A percentile compares a stretch with the other conserved stretches of the same genome.
These are phyloP conservation scores for Daptonema setosum DNA, from an alignment of 2,888 invertebrate genomes.

Conservation along the genomic window DNA sequence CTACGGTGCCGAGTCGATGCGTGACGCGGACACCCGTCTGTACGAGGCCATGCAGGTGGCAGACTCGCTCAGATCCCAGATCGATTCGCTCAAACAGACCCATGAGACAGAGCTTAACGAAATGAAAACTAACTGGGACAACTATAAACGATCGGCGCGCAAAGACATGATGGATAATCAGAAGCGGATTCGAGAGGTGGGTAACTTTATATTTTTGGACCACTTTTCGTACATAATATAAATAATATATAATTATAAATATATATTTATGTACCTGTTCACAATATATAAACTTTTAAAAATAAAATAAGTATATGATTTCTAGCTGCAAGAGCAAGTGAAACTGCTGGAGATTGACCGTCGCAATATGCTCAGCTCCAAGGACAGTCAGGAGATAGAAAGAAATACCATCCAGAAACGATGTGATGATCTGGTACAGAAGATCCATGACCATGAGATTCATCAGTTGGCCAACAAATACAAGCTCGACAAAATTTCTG, in stretches of 20 bases:
- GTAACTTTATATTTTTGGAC: not conserved
- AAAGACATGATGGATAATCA: slow-evolving; percentile 14
- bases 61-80: slow-evolving; percentile 16
- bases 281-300: too few relatives aligned
- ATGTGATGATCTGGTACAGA: slow-evolving; percentile 18
- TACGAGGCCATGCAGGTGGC: slow-evolving; percentile 3
- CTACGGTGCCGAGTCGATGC: too few relatives aligned
- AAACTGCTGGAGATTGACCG: slow-evolving; percentile 24
- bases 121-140: too few relatives aligned
- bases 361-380: slow-evolving; percentile 17
- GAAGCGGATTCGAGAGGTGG: slow-evolving; percentile 13
- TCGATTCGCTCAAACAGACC: slow-evolving; percentile 22
- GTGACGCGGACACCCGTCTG: not conserved
- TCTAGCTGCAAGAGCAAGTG: slow-evolving; percentile 19
- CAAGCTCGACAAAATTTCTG: slow-evolving; percentile 22
- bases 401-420: not conserved
- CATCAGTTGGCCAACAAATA: slow-evolving; percentile 25
- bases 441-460: slow-evolving; percentile 22
- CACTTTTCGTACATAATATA: not conserved
- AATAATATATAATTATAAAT: too few relatives aligned
- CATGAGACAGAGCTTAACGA: slow-evolving; percentile 18
- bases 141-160: not conserved
- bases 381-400: slow-evolving; percentile 12
- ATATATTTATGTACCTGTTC: too few relatives aligned
- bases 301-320: too few relatives aligned